phyloP scores from a whole-genome alignment of 2,888 invertebrate genomes.

The Lycophotia porphyrea region DNA sequence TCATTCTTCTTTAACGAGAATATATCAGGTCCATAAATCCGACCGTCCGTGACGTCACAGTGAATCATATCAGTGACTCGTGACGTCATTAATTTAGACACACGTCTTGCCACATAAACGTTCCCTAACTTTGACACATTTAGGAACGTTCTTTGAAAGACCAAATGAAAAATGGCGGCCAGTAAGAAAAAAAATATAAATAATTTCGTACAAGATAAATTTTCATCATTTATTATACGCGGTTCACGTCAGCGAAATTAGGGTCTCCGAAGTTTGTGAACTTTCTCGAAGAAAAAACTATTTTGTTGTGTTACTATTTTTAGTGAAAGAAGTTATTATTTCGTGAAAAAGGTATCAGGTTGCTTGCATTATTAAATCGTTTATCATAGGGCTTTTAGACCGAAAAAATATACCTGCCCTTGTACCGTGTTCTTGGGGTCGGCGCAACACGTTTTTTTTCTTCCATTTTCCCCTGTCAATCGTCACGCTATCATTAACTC shows the following conservation, averaged over 20 bases:
- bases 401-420: not conserved
- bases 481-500: too few relatives aligned
- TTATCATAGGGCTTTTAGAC: not conserved
- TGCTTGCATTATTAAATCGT: constrained; percentile 34
- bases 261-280: constrained; percentile 46
- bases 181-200: constrained; percentile 60
- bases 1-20: constrained; percentile 71
- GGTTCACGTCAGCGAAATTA: constrained; percentile 52
- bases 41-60: constrained; percentile 68
- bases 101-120: constrained; percentile 68
- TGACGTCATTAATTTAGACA: constrained; percentile 80
- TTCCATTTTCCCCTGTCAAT: too few relatives aligned
- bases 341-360: not conserved
- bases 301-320: constrained; percentile 19
- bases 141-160: constrained; percentile 68
- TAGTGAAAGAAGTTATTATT: constrained; percentile 17
- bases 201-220: constrained; percentile 62
- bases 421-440: too few relatives aligned
- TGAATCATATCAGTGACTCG: constrained; percentile 79
- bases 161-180: constrained; percentile 67
- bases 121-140: constrained; percentile 74
- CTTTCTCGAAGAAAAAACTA: constrained; percentile 44
- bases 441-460: too few relatives aligned
- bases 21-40: constrained; percentile 73
- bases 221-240: constrained; percentile 58